These are phyloP conservation scores for Phania funesta DNA, from an alignment of 2,888 invertebrate genomes.

Conservation along the genomic window DNA sequence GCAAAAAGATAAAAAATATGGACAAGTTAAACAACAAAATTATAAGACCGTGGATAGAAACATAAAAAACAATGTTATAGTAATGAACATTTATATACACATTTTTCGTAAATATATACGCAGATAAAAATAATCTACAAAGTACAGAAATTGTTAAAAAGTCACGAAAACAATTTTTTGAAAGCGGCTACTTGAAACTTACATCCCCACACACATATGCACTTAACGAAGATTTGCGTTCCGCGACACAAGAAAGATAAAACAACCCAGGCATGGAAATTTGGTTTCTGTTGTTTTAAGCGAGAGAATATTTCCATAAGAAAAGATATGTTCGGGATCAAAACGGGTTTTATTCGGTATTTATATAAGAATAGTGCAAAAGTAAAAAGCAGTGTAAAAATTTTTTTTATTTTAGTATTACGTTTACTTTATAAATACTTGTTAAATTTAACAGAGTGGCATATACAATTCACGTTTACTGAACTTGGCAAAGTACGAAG, in stretches of 20 bases:
- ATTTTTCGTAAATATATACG: neutral
- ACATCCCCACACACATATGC: conserved; percentile 10
- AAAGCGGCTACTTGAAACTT: conserved; percentile 45
- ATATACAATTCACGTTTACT: no score
- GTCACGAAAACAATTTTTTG: conserved; percentile 10
- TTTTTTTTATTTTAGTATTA: no score
- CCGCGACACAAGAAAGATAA: conserved; percentile 62
- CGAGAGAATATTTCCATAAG: no score
- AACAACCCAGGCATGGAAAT: no score
- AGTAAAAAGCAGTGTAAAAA: no score
- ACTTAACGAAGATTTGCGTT: conserved; percentile 66
- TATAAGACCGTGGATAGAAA: neutral
- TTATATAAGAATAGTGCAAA: no score
- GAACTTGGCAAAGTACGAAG: no score
- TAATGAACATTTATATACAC: neutral
- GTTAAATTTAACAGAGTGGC: no score
- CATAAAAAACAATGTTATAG: neutral
- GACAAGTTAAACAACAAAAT: neutral
- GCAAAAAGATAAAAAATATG: conserved; percentile 4
- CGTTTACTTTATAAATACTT: no score
- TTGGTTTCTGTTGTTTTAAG: no score
- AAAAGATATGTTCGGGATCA: no score
- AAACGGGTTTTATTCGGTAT: no score
- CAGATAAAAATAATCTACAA: neutral
- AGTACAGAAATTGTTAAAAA: neutral